phyloP scores from a whole-genome alignment of 2,888 invertebrate genomes.

The Crossocerus cetratus region DNA sequence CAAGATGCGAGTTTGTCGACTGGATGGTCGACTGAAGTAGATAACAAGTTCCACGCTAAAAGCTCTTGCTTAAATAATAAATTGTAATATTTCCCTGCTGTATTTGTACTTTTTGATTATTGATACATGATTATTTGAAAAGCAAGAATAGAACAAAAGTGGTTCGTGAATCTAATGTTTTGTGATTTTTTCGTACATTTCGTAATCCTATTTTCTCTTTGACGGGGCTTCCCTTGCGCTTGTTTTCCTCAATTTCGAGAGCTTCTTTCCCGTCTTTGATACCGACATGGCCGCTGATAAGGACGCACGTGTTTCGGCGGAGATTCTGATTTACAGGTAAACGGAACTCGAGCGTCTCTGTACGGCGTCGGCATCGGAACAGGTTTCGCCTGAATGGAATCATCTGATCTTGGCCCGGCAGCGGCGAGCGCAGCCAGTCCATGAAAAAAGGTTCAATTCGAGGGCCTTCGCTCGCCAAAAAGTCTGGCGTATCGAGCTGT shows the following conservation, averaged over 20 bases:
- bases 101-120: too few species aligned
- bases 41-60: too few species aligned
- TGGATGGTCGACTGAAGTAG: too few species aligned
- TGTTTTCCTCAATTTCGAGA: constrained; percentile 5
- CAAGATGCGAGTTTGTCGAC: too few species aligned
- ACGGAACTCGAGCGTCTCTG: constrained; percentile 32
- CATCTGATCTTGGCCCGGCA: constrained; percentile 27
- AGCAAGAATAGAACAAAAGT: too few species aligned
- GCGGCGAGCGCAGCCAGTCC: constrained; percentile 8
- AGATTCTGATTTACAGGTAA: constrained; percentile 6
- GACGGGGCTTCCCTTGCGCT: neutral
- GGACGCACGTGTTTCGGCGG: constrained; percentile 6
- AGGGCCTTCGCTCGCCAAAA: constrained; percentile 50
- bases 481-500: constrained; percentile 46
- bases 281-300: neutral
- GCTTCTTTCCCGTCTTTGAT: too few species aligned
- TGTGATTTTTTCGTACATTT: too few species aligned
- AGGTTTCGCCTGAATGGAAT: constrained; percentile 52
- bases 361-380: constrained; percentile 26
- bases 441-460: constrained; percentile 45
- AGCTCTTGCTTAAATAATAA: too few species aligned
- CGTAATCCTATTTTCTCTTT: too few species aligned
- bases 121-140: too few species aligned
- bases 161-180: too few species aligned
- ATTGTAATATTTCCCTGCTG: too few species aligned